Evolutionary conservation across 2,797 vertebrate genomes (phyloP), one percentile per base, ranked within the genome.

Genomic region (Hydrophis major): DNA sequence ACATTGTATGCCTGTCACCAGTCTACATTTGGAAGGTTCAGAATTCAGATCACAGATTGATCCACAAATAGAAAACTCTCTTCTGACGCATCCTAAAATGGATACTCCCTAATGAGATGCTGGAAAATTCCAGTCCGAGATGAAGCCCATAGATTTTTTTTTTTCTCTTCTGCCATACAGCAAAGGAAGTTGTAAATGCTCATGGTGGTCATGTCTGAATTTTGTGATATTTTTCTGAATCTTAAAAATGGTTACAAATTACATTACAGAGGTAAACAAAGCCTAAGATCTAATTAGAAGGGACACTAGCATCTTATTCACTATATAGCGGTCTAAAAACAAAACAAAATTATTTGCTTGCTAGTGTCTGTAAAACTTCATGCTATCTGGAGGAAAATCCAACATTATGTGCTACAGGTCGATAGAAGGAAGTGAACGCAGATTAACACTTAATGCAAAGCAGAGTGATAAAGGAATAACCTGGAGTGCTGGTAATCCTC

Each of bases 21-120:
- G 27, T 14, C 87, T 0, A 1, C 12, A 88, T 69, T 32, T 59
- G n/a, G 1, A 61, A 42, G 3, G 86, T 47, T n/a, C 32, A 74
- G 1, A 83, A 32, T 42, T 14, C n/a, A 22, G 57, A 1, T 37
- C n/a, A 57, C 18, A 56, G n/a, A 78, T 89, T 1, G 47, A 55
- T 86, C 55, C 53, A 13, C 66, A 53, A 88, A 74, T 8, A 28
- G 56, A 47, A 86, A n/a, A 13, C 20, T 88, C 86, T 88, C 66
- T 83, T 56, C 78, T 32, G 87, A 83, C 6, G 53, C 56, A 89
- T 78, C 66, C 91, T 50, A 83, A 89, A 78, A 93, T 87, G 83
- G 78, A 90, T 32, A 28, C 53, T 90, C 69, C 60, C 53, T 42
- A 32, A 6, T 50, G 4, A 69, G 11, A 86, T 50, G 57, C 78